Evolutionary conservation across 2,113 vertebrate genomes (phyloP).

Genomic region (Leiothrix lutea): DNA sequence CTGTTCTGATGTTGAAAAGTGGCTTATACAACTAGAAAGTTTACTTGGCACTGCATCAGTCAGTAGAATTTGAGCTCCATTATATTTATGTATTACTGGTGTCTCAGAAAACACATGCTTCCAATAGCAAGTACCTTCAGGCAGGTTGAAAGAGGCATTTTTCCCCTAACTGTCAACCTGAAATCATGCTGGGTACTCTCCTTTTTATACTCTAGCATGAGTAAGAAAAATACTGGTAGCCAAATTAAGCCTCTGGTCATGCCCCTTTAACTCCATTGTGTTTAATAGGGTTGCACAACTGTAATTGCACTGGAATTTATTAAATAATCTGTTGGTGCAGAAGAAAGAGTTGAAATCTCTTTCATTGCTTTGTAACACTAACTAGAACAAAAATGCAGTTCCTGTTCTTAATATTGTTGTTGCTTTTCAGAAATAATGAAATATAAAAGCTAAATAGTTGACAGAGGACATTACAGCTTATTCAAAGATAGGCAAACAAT

Average conservation of each 20-base stretch:
- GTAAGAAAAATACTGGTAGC: conserved; percentile 7
- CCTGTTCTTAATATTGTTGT: background rate
- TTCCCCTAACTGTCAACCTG: background rate
- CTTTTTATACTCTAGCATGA: background rate
- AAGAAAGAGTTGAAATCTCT: background rate
- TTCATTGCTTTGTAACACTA: background rate
- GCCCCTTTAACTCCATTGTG: conserved; percentile 33
- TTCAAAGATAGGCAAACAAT: background rate
- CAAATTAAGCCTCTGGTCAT: conserved; percentile 38
- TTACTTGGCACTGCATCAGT: background rate
- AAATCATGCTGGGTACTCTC: background rate
- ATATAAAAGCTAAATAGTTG: background rate
- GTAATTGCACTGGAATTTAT: conserved; percentile 30
- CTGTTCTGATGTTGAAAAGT: background rate
- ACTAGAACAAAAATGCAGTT: background rate
- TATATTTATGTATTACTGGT: background rate
- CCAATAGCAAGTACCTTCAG: background rate
- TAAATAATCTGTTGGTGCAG: conserved; percentile 22
- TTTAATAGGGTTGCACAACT: conserved; percentile 39
- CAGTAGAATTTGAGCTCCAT: background rate
- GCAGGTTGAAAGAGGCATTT: background rate
- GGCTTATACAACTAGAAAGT: background rate
- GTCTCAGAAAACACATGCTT: background rate
- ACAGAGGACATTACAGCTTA: background rate
- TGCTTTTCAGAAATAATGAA: background rate